Evolutionary conservation across 2,113 vertebrate species (phyloP), one percentile per base, ranked within the genome.

Genomic region (Lutjanus erythropterus): DNA sequence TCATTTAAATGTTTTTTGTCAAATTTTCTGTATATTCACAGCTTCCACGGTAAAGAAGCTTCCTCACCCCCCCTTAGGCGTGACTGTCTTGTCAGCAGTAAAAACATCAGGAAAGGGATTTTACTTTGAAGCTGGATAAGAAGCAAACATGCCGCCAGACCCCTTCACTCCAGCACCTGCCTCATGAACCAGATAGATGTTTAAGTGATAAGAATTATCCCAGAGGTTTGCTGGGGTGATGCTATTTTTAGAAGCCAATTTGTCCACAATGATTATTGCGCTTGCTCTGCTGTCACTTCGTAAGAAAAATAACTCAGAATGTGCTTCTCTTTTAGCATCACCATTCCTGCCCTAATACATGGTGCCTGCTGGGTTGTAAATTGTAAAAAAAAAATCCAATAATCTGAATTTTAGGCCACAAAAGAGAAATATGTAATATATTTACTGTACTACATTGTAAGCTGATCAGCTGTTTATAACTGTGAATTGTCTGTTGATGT

Each of bases 171-270:
- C 4, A 3, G 41, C 46, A 73, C 77, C 62, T 80, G 67, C 67
- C 56, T 79, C 69, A 42, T 73, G 73, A 81, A 78, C 78, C 71
- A 60, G 39, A 70, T 14, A 1, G 6, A 72, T 83, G 52, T 81
- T 75, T 68, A 49, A 68, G 18, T 53, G 71, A 78, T 75, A 73
- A 70, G 55, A 61, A 42, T 9, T 37, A 31, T 87, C 29, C 33
- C 49, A 33, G 44, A 44, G 81, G 75, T 75, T 80, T 74, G 16
- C 49, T 81, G 58, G 29, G 79, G 62, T 70, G 60, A 62, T 7
- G 49, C 64, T 92, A 86, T 89, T 91, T 91, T 80, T 86, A 70
- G 84, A 75, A 58, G 31, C 19, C 70, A 78, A 52, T 78, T 80
- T 83, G 70, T 85, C 61, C 71, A 58, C 71, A 61, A 23, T 62